A percentile compares a stretch with the other conserved stretches of the same genome.
Conservation (phyloP, 1,140 invertebrate species). For the Limonius californicus region DNA sequence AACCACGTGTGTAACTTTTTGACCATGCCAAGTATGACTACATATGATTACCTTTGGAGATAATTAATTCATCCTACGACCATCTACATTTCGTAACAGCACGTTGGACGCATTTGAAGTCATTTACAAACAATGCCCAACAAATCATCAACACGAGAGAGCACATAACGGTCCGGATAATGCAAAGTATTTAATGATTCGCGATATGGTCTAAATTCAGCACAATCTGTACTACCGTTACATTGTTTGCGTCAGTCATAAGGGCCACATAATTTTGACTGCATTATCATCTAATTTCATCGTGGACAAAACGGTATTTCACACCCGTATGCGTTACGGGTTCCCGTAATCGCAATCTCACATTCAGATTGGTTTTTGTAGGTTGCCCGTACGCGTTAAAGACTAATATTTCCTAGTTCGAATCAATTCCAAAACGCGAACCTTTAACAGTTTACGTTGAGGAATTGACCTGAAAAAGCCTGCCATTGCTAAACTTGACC, state of each 20-base stretch:
- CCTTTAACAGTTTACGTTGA: too few relatives aligned
- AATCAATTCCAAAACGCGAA: too few relatives aligned
- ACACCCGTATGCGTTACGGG: neutral
- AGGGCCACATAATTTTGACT: conserved; percentile 9
- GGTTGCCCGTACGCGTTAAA: too few relatives aligned
- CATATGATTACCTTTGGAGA: too few relatives aligned
- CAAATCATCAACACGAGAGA: conserved; percentile 3
- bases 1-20: too few relatives aligned
- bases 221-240: conserved; percentile 10
- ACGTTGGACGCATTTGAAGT: neutral
- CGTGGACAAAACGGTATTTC: conserved; percentile 7
- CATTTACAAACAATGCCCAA: conserved; percentile 5
- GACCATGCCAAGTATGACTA: too few relatives aligned
- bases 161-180: neutral
- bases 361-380: too few relatives aligned
- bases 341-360: neutral
- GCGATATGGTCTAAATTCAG: conserved; percentile 5
- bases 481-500: too few relatives aligned
- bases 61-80: too few relatives aligned
- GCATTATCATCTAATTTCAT: conserved; percentile 4
- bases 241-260: conserved; percentile 3
- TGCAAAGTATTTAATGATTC: conserved; percentile 4
- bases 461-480: too few relatives aligned
- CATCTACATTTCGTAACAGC: conserved; percentile 1
- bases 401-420: too few relatives aligned